Evolutionary conservation across 2,113 vertebrate genomes (phyloP).

Genomic region (Oxyura jamaicensis): DNA sequence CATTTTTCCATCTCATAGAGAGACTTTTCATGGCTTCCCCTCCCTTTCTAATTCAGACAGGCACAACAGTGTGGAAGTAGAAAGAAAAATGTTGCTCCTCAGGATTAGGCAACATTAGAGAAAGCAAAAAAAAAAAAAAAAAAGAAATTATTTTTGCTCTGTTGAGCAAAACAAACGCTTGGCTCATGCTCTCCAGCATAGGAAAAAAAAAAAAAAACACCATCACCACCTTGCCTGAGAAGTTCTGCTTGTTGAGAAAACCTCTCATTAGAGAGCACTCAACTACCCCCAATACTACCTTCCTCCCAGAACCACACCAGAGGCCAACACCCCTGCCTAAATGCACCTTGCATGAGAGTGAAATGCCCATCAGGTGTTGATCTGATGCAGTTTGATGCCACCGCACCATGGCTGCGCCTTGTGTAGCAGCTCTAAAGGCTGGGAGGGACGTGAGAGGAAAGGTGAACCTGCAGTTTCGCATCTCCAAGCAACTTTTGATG

Average conservation of each 20-base stretch:
- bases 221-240: not conserved
- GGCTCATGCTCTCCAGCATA: not conserved
- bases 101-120: not conserved
- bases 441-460: not conserved
- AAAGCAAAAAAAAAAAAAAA: no score
- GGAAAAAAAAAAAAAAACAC: not conserved
- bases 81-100: rapidly evolving
- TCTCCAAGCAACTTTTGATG: not conserved
- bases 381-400: not conserved
- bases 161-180: not conserved
- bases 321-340: not conserved
- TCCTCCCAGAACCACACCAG: rapidly evolving
- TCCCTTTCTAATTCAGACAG: not conserved
- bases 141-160: no score
- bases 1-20: not conserved
- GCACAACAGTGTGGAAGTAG: rapidly evolving
- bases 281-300: rapidly evolving
- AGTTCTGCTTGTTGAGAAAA: not conserved
- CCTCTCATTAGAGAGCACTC: not conserved
- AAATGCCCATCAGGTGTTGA: not conserved
- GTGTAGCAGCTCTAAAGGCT: not conserved
- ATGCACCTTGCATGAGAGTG: not conserved
- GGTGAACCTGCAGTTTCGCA: not conserved
- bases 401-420: not conserved
- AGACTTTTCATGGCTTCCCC: not conserved